Evolutionary conservation across 1,140 invertebrate species (phyloP), one percentile per base, ranked within the genome.

Genomic region (Stegodyphus dumicola): DNA sequence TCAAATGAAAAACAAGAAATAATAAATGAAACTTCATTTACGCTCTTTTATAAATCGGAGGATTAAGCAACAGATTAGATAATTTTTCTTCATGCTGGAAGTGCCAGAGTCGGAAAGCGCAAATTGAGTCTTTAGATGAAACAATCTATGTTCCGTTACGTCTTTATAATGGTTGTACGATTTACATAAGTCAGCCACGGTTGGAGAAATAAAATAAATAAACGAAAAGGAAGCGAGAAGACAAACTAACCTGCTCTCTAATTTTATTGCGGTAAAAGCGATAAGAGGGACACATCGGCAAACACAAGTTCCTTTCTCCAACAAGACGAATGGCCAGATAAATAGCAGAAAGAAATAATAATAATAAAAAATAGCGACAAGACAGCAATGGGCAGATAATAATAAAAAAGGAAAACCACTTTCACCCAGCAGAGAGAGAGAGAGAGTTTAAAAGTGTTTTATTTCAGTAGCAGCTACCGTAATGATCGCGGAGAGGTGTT

Each of bases 381-480:
- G 81, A 84, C 73, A 83, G 80, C 80, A 83, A 83, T 83, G 71
- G 80, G 70, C 60, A 83, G 71, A 75, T 85, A 75, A 76, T 85
- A 76, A 77, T 75, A 75, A 76, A 76, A 76, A 77, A 83, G 75
- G 69, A 85, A 70, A 74, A 52, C 9, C 17, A n/a, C 49, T 17
- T 74, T 49, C 51, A 53, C 56, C 51, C 49, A 65, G 71, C 79
- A 69, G 74, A 76, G 70, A 83, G 33, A 33, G 66, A 64, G 66
- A 79, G 52, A 54, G 60, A 75, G 60, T 83, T 75, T 56, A 33
- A 76, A 85, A 85, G 81, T 85, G 81, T 85, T 85, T 77, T 85
- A 85, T 85, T 85, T 85, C 81, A 77, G 81, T 85, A 76, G 81
- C 78, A 73, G 78, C 81, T 83, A 67, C 71, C 81, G 81, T 85